A percentile compares a stretch with the other conserved stretches of the same genome.
These are phyloP conservation scores for Erpetoichthys calabaricus DNA, from an alignment of 2,797 vertebrate species.

Conservation along the genomic window DNA sequence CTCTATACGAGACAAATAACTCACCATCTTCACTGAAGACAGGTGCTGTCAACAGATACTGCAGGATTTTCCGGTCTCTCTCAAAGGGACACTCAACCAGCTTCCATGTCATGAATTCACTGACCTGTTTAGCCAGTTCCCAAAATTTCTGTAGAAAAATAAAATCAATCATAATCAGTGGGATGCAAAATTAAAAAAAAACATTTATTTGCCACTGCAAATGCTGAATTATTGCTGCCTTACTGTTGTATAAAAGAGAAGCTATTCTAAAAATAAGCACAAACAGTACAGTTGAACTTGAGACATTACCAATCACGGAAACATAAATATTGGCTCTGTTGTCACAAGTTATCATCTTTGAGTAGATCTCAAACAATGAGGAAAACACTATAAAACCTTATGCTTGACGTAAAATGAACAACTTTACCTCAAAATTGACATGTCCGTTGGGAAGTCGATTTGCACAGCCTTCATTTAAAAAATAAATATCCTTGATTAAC, in stretches of 20 bases:
- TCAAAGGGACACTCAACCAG: conserved; percentile 88
- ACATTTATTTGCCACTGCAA: not conserved
- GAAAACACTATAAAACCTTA: no score
- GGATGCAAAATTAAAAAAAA: no score
- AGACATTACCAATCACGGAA: no score
- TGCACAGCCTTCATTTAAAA: conserved; percentile 84
- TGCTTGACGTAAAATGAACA: no score
- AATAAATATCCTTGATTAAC: conserved; percentile 88
- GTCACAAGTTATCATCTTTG: not conserved
- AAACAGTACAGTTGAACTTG: no score
- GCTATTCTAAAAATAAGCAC: no score
- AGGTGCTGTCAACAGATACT: conserved; percentile 75
- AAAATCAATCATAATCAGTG: not conserved
- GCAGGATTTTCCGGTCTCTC: conserved; percentile 75
- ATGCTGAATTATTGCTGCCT: not conserved
- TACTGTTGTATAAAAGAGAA: not conserved
- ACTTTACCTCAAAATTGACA: conserved; percentile 78
- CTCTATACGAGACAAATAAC: conserved; percentile 10
- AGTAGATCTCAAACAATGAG: not conserved
- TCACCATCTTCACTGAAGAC: conserved; percentile 82
- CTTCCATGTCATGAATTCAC: conserved; percentile 87
- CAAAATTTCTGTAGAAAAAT: conserved; percentile 69
- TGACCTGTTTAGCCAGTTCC: conserved; percentile 86
- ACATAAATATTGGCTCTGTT: not conserved
- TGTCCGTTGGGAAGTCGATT: conserved; percentile 76